Base-by-base conservation (phyloP, 2,113 vertebrate genomes). In the Passerina amoena region DNA sequence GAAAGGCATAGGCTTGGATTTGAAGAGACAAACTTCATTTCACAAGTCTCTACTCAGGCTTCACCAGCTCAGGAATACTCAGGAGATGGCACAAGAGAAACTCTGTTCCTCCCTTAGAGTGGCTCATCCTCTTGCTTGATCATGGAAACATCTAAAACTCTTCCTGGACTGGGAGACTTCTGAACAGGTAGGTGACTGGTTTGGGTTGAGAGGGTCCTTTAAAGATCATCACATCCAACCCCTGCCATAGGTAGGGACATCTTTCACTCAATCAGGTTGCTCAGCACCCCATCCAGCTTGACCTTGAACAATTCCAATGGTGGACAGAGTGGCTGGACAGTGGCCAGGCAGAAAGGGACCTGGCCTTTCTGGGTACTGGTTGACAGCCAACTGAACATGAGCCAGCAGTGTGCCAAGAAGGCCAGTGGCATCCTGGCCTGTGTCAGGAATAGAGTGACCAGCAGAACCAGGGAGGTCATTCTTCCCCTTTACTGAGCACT, bases 361-460 rank as follows among this genome's bases (percentile, higher is more conserved):
- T 40, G n/a, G 5, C 33, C 25, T 59, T 17, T 30, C 24, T 72
- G 37, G 27, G 11, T 64, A 4, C 40, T 38, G 59, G 14, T 38
- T 0, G 0, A 38, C 33, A 40, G 12, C 28, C 0, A 0, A 5
- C 23, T 75, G 50, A 40, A 48, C 48, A 16, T 13, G 19, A 65
- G 35, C 50, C 35, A 85, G 50, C 42, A 19, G 7, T n/a, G 59
- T 64, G 23, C n/a, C 28, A 15, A 56, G n/a, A 56, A 12, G 19
- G 14, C 28, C n/a, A 38, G 1, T 0, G 9, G 18, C n/a, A 44
- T 37, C 22, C 40, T 54, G 69, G 18, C 28, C n/a, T n/a, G 23
- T 1, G 3, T 38, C n/a, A 56, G 59, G 40, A 64, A 19, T 3
- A 1, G 50, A 19, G 59, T 47, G 40, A 14, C n/a, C 40, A 56